Evolutionary conservation across 2,888 invertebrate genomes (phyloP), one percentile per base, ranked within the genome.

Genomic region (Eupithecia inturbata): DNA sequence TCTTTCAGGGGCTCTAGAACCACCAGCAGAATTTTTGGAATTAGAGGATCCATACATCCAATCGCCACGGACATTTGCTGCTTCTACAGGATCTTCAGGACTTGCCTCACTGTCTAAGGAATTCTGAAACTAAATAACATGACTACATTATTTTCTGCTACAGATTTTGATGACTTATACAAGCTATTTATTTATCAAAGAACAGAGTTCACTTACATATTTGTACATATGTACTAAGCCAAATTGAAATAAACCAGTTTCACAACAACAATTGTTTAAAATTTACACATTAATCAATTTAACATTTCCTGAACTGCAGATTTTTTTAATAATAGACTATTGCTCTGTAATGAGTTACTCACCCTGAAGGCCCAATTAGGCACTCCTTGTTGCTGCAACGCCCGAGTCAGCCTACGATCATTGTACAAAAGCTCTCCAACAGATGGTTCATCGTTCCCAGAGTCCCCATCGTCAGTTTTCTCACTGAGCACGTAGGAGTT

Each of bases 401-500:
- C 67, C 64, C 57, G 33, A 26, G 66, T 66, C 41, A 75, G 67
- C 66, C 67, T 71, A 31, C 57, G 66, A 39, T 76, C 76, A 73
- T 72, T 73, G 39, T 62, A 76, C 49, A 73, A 95, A 68, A 95
- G 88, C 86, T 97, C 97, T 14, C 75, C 75, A 10, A 67, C 72
- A 57, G 96, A 96, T 0, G 98, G 98, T 87, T 99, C 99, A 88
- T 99, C 99, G 88, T 98, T 99, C 0, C 99, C 99, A 0, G 98
- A 98, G 89, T 99, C 98, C 80, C 97, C 97, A 82, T 98, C 98
- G 84, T 98, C 98, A 7, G 97, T 97, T 76, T 95, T 95, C 78
- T 95, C 95, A 79, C 95, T 95, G 76, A 86, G 91, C 83, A 92
- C 93, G 79, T 91, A 93, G 4, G 95, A 93, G 72, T 89, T 91